phyloP scores from a whole-genome alignment of 2,797 vertebrate genomes.

The Trachurus trachurus region DNA sequence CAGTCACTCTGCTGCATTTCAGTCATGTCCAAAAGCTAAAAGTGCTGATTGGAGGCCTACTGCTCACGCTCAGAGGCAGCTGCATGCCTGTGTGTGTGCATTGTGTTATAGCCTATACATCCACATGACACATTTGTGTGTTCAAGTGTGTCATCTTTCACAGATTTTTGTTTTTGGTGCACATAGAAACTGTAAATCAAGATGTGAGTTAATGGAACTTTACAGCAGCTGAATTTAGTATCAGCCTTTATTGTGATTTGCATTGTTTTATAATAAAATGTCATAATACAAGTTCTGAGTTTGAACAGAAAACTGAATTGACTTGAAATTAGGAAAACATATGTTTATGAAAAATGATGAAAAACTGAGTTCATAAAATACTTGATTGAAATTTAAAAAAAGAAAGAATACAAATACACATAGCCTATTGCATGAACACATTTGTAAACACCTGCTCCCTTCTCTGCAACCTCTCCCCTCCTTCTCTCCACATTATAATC shows the following conservation, averaged over 20 bases:
- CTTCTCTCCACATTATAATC: conserved; percentile 11
- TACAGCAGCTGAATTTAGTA: no score
- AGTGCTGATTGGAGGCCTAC: conserved; percentile 42
- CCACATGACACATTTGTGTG: background rate
- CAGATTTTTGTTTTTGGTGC: background rate
- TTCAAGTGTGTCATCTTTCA: background rate
- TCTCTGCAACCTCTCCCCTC: background rate
- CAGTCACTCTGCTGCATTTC: conserved; percentile 20
- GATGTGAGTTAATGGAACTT: no score
- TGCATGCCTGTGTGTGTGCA: background rate
- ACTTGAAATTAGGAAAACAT: no score
- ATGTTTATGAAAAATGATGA: no score
- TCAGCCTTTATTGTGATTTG: no score
- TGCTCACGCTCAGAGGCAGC: conserved; percentile 14
- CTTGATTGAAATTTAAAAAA: no score
- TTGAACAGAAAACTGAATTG: no score
- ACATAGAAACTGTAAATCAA: background rate
- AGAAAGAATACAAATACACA: no score
- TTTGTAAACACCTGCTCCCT: background rate
- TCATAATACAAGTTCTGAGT: no score
- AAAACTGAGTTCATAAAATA: no score
- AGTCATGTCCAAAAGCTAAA: conserved; percentile 44
- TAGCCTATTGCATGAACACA: background rate
- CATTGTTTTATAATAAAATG: no score
- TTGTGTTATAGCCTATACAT: background rate